Evolutionary conservation across 2,797 vertebrate genomes (phyloP), one percentile per base, ranked within the genome.

Genomic region (Percopsis omiscomaycus): DNA sequence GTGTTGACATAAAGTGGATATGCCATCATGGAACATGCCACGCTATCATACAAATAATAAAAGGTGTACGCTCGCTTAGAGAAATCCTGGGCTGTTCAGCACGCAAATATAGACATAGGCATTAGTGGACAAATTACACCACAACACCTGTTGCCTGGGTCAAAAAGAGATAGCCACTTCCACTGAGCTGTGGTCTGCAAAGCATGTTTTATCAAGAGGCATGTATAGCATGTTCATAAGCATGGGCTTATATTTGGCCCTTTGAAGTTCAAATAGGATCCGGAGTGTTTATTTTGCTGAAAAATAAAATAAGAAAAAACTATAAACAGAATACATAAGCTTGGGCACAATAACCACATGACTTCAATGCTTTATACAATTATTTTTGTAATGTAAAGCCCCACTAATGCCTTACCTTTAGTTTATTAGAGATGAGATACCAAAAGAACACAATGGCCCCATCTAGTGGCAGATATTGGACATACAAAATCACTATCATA

Each of bases 61-160:
- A 56, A 55, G 22, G 30, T 45, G 55, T 13, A 70, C 47, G 69
- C 30, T 50, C 30, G 46, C 68, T 78, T 62, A 67, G 55, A 68
- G 49, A 56, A 56, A 59, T 55, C 29, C 22, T 58, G 55, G n/a
- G 42, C 55, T 42, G 8, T 42, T 58, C 47, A 50, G 50, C 55
- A n/a, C 62, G 71, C 49, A 79, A 71, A 84, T 73, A 77, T 64
- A 76, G 57, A 45, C 71, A 9, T 54, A 68, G 61, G 64, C 14
- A 53, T 60, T 12, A 57, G 30, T 3, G 6, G 55, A 59, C 48
- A 27, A 14, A 9, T 69, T 67, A 76, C 71, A 74, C 68, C 79
- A 65, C 66, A 70, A 70, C 76, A 86, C 85, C 78, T 82, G 80
- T 67, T 74, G 44, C 73, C 71, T 27, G 29, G 64, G 47, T 75